Percentiles rank a stretch among this genome's conserved stretches.
Conservation (phyloP, 2,113 vertebrate species). For the Ochotona princeps region DNA sequence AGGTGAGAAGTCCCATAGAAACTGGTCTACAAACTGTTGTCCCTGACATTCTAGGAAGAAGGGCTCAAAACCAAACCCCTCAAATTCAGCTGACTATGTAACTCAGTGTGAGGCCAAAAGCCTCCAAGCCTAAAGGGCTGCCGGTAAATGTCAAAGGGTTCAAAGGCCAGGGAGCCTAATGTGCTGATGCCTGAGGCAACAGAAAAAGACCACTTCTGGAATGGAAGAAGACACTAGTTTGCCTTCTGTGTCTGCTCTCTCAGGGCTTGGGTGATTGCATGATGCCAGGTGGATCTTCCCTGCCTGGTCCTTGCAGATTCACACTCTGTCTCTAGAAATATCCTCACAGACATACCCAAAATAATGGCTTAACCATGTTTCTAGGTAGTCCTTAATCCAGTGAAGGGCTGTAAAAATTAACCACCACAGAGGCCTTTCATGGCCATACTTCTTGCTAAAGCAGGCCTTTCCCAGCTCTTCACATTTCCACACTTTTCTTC, state of each 20-base stretch:
- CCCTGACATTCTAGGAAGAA: neutral
- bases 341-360: neutral
- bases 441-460: neutral
- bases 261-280: neutral
- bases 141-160: neutral
- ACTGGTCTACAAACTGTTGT: neutral
- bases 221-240: neutral
- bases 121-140: neutral
- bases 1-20: neutral
- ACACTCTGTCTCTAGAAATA: neutral
- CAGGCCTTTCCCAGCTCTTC: neutral
- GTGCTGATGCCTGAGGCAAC: neutral
- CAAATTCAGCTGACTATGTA: neutral
- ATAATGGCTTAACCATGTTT: neutral
- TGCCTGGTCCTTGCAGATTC: neutral
- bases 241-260: neutral
- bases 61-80: neutral
- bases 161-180: neutral
- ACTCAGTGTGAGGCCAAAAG: neutral
- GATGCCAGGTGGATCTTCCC: neutral
- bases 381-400: neutral
- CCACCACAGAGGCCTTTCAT: neutral
- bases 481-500: neutral
- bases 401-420: neutral
- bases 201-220: neutral